Evolutionary conservation across 2,888 invertebrate genomes (phyloP), one percentile per base, ranked within the genome.

Genomic region (Mamestra brassicae): DNA sequence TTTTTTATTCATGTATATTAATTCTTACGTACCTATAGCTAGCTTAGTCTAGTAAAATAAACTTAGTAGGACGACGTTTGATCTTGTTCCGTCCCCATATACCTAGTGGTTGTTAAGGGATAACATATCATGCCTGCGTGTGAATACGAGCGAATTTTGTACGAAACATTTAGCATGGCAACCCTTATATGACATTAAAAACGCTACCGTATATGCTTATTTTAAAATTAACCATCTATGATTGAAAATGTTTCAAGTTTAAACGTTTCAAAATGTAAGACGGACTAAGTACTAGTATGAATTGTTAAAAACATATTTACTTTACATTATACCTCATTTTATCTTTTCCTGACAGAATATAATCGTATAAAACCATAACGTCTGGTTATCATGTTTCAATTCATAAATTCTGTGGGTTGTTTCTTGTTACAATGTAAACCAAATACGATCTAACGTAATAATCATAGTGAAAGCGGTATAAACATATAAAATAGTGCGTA

Each of bases 41-140:
- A 96, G 89, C 95, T 95, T 95, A 95, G 52, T 78, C 94, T 94
- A 95, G 76, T 87, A 89, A 88, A 92, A 94, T 94, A 93, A 94
- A 95, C 92, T 88, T 83, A 82, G 26, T 79, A 87, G 89, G 89
- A 87, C 85, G 84, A 78, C 79, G 68, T 60, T 70, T 73, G 88
- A 81, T 89, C 83, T 86, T 85, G 66, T 71, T 45, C 71, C 84
- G 86, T 84, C 88, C 88, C 78, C 68, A 81, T 79, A 81, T 83
- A n/a, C n/a, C n/a, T n/a, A 82, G 85, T 85, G 84, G 85, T 85
- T 73, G 87, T 87, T 74, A 83, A 83, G 73, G 83, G 78, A 85
- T 84, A 85, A 83, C 75, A 84, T 74, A 74, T 80, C 80, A 84
- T 85, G 80, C 77, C 76, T 76, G 78, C 74, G 62, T 78, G 74